Percentiles rank a stretch among this genome's conserved stretches.
Conservation (phyloP, 2,797 vertebrate genomes). For the Mus spretus region DNA sequence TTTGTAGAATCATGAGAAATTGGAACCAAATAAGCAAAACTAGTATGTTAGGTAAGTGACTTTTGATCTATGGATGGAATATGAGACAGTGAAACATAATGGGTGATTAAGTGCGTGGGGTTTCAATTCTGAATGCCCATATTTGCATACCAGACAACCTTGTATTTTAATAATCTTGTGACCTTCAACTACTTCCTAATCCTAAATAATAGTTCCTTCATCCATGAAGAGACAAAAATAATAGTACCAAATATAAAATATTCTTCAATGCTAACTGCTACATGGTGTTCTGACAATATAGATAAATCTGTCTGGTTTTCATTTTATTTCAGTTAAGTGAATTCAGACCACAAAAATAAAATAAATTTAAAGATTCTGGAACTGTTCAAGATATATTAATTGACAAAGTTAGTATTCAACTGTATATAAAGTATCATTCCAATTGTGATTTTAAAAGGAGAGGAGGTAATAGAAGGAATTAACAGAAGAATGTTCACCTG, state of each 20-base stretch:
- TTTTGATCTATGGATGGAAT: background rate
- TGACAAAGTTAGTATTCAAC: constrained; percentile 26
- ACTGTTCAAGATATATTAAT: constrained; percentile 37
- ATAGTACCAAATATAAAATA: background rate
- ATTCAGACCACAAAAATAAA: background rate
- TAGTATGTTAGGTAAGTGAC: background rate
- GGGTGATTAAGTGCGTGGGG: background rate
- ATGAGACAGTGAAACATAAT: background rate
- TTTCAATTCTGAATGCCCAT: background rate
- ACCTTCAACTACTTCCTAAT: constrained; percentile 41
- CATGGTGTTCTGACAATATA: background rate
- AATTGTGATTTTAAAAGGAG: constrained; percentile 47
- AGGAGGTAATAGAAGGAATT: constrained; percentile 45
- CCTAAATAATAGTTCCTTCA: constrained; percentile 56
- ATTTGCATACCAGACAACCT: constrained; percentile 20
- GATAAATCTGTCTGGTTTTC: background rate
- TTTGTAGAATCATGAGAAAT: background rate
- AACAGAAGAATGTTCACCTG: background rate
- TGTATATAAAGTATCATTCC: constrained; percentile 42
- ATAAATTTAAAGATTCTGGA: background rate
- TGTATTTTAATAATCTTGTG: constrained; percentile 32
- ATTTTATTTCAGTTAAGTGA: constrained; percentile 10
- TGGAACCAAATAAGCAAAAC: background rate
- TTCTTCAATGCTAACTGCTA: background rate
- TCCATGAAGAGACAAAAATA: constrained; percentile 36